Conservation (phyloP, 64 coral and sea anemone species). For the Montipora cactus region DNA sequence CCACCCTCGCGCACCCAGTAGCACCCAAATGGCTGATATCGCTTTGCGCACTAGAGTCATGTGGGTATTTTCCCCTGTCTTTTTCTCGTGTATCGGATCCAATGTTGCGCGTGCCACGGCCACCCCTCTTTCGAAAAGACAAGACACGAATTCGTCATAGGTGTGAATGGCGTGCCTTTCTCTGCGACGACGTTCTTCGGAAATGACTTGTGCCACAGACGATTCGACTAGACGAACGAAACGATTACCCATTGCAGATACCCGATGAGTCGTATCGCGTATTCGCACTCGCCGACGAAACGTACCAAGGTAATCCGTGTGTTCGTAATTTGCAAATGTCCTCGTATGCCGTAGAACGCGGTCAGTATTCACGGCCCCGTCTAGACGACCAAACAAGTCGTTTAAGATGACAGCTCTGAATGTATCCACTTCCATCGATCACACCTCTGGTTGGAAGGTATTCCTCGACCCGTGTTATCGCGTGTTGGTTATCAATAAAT, state of each 20-base stretch:
- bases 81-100: not conserved
- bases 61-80: not conserved
- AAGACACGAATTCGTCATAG: not conserved
- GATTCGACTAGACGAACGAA: not conserved
- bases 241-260: not conserved
- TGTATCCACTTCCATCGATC: not conserved
- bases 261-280: not conserved
- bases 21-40: not conserved
- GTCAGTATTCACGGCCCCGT: not conserved
- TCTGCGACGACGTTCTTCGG: not conserved
- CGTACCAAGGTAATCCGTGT: not conserved
- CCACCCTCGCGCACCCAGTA: not conserved
- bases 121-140: not conserved
- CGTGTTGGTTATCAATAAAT: not conserved
- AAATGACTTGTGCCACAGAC: not conserved
- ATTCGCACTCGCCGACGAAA: not conserved
- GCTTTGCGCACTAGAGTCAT: not conserved
- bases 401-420: not conserved
- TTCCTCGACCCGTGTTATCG: not conserved
- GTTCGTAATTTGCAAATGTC: not conserved
- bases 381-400: not conserved
- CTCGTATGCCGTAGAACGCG: not conserved
- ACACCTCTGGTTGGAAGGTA: not conserved
- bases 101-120: not conserved
- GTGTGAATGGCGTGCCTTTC: not conserved